Percentiles rank a stretch among this genome's conserved stretches.
These are phyloP conservation scores for Monodelphis domestica DNA, from an alignment of 2,797 vertebrate species.

Conservation along the genomic window DNA sequence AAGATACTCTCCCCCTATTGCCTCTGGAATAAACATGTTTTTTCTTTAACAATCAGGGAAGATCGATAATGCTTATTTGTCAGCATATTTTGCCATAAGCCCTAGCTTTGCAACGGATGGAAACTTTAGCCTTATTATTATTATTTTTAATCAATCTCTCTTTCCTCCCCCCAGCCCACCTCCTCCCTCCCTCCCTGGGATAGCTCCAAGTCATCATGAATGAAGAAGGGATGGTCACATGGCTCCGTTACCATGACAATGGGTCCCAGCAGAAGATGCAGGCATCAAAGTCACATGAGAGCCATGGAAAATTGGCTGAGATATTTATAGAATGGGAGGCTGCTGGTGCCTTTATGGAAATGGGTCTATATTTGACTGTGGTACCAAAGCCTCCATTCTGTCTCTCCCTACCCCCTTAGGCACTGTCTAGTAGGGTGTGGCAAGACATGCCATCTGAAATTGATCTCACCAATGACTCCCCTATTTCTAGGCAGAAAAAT, in stretches of 20 bases:
- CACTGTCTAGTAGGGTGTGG: conserved; percentile 69
- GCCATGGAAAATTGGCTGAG: conserved; percentile 81
- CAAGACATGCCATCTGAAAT: conserved; percentile 30
- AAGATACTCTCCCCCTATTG: conserved; percentile 29
- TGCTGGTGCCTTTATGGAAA: conserved; percentile 85
- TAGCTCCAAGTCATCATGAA: conserved; percentile 75
- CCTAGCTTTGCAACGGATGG: conserved; percentile 1
- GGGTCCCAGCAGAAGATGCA: conserved; percentile 82
- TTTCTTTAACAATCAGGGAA: conserved; percentile 46
- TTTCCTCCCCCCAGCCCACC: neutral
- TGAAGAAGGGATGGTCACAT: conserved; percentile 80
- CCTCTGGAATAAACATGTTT: conserved; percentile 15
- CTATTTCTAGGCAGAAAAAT: neutral
- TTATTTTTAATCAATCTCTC: neutral
- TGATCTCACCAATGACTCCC: neutral
- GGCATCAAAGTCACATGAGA: conserved; percentile 87
- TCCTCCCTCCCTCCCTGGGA: conserved; percentile 47
- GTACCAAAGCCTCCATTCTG: conserved; percentile 61
- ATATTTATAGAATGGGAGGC: conserved; percentile 87
- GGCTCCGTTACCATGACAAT: conserved; percentile 85
- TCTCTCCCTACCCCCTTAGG: conserved; percentile 52
- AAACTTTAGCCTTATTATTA: conserved; percentile 35
- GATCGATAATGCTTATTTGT: conserved; percentile 28
- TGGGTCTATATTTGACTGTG: conserved; percentile 74
- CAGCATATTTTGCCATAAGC: neutral